Conservation (phyloP, 1,140 invertebrate genomes). For the Arctopsyche grandis region DNA sequence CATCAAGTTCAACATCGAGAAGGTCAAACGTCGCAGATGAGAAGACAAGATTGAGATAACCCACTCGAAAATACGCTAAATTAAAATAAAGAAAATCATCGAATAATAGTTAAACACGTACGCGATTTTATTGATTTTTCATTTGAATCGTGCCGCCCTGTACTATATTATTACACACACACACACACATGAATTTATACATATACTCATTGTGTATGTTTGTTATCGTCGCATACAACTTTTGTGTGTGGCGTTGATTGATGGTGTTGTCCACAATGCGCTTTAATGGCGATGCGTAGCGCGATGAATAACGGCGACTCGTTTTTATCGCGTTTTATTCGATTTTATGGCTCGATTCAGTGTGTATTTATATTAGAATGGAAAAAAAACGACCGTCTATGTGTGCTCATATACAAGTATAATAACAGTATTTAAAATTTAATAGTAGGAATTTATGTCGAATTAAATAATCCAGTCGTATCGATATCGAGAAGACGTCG, state of each 20-base stretch:
- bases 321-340: constrained; percentile 25
- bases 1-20: neutral
- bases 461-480: constrained; percentile 1
- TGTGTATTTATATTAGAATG: constrained; percentile 1
- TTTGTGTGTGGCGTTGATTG: constrained; percentile 13
- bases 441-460: constrained; percentile 6
- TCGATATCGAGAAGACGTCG: no score
- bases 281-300: constrained; percentile 1
- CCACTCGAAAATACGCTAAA: no score
- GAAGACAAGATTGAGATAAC: no score
- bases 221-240: neutral
- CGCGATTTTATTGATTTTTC: neutral
- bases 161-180: no score
- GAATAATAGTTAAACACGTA: neutral
- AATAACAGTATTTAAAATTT: constrained; percentile 21
- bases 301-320: constrained; percentile 7
- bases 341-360: constrained; percentile 19
- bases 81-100: neutral
- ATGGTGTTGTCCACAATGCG: neutral
- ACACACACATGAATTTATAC: no score
- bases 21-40: neutral
- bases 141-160: neutral
- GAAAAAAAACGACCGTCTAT: neutral
- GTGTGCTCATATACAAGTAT: neutral
- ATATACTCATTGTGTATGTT: no score